Evolutionary conservation across 1,140 invertebrate species (phyloP).

Genomic region (Charaxes varanes): DNA sequence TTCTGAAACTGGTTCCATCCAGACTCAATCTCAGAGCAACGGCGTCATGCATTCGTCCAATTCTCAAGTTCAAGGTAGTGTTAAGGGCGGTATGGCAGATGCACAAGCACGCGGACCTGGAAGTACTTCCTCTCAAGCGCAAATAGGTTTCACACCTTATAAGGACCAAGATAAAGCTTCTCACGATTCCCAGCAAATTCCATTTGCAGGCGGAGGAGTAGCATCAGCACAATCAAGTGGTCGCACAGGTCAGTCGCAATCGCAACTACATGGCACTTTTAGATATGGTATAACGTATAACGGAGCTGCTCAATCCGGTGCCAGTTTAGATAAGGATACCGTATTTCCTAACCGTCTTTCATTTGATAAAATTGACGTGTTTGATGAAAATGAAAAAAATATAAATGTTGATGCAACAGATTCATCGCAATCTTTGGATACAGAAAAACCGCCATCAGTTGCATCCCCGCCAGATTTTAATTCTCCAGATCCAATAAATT

Average conservation of each 20-base stretch:
- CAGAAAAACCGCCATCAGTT: constrained; percentile 17
- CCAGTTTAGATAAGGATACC: constrained; percentile 76
- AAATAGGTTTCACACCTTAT: constrained; percentile 88
- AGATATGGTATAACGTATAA: constrained; percentile 86
- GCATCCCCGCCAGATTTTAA: no score
- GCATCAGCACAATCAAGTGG: constrained; percentile 85
- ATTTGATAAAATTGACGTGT: constrained; percentile 65
- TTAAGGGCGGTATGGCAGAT: constrained; percentile 87
- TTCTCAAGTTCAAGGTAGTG: constrained; percentile 84
- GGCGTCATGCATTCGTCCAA: constrained; percentile 84
- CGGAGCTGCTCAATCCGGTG: constrained; percentile 86
- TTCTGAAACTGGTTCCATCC: constrained; percentile 81
- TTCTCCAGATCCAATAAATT: constrained; percentile 13
- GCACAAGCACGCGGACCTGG: constrained; percentile 88
- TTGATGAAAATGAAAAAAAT: constrained; percentile 58
- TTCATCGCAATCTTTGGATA: constrained; percentile 38
- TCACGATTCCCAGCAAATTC: constrained; percentile 60
- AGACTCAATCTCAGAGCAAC: constrained; percentile 83
- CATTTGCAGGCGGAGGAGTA: constrained; percentile 83
- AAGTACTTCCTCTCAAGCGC: constrained; percentile 88
- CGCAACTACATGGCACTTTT: constrained; percentile 85
- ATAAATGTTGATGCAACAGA: constrained; percentile 59
- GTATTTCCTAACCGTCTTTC: constrained; percentile 52
- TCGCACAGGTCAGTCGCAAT: constrained; percentile 84
- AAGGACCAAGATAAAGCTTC: constrained; percentile 72